Evolutionary conservation across 1,140 invertebrate genomes (phyloP).

Genomic region (Drosophila ananassae): DNA sequence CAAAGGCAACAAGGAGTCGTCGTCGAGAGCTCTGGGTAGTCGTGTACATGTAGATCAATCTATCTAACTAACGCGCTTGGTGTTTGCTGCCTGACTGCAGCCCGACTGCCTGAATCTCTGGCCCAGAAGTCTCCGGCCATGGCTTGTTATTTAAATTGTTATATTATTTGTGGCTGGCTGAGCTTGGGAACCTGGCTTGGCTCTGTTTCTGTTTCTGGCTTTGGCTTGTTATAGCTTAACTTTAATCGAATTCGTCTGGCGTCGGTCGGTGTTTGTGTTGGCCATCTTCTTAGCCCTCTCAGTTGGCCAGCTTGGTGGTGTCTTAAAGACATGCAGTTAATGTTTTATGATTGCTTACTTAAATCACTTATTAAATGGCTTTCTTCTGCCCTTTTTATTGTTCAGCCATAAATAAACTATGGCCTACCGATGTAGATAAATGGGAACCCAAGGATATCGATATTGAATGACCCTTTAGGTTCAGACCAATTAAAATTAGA

Average conservation of each 20-base stretch:
- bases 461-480: conserved; percentile 8
- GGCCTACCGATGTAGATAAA: conserved; percentile 7
- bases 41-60: conserved; percentile 82
- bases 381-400: conserved; percentile 41
- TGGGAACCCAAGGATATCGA: not conserved
- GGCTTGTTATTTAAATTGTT: conserved; percentile 83
- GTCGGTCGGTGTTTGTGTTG: conserved; percentile 30
- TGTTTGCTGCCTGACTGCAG: conserved; percentile 53
- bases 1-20: conserved; percentile 37
- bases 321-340: conserved; percentile 62
- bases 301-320: conserved; percentile 46
- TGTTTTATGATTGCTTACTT: conserved; percentile 67
- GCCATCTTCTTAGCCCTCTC: conserved; percentile 51
- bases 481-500: conserved; percentile 15
- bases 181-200: conserved; percentile 65
- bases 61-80: conserved; percentile 82
- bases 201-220: conserved; percentile 24
- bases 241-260: conserved; percentile 77
- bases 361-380: conserved; percentile 69
- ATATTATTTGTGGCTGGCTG: conserved; percentile 78
- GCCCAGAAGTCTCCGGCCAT: conserved; percentile 45
- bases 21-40: conserved; percentile 57
- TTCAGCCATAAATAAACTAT: conserved; percentile 38
- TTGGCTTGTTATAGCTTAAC: conserved; percentile 69
- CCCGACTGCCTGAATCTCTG: conserved; percentile 6